Conservation (phyloP, 2,797 vertebrate species). For the Gallinago solitaria region DNA sequence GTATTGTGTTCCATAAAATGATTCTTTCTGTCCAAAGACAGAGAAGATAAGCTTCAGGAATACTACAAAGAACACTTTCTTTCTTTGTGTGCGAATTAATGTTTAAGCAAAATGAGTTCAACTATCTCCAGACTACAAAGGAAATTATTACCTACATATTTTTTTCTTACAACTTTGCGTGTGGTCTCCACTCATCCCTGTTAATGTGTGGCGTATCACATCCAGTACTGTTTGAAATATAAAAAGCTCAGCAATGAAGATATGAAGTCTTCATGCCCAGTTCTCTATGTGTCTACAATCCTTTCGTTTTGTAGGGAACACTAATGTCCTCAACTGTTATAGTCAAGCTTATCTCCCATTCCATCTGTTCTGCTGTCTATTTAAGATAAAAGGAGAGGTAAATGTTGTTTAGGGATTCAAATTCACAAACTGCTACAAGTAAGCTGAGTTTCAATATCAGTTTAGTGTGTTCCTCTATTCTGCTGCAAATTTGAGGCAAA, state of each 20-base stretch:
- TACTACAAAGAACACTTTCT: neutral
- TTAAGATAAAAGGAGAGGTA: neutral
- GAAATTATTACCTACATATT: neutral
- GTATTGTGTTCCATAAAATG: neutral
- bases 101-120: neutral
- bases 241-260: neutral
- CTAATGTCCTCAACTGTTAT: neutral
- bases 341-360: neutral
- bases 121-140: neutral
- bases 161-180: neutral
- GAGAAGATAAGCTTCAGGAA: neutral
- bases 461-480: neutral
- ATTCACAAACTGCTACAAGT: neutral
- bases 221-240: neutral
- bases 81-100: neutral
- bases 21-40: neutral
- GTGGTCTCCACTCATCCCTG: accelerated
- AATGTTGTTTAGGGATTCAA: neutral
- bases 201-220: neutral
- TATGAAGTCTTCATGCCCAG: neutral
- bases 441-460: neutral
- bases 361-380: neutral
- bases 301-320: neutral
- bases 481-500: neutral
- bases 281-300: neutral